Conservation (phyloP, 2,888 invertebrate genomes). For the Cerceris ruficornis region DNA sequence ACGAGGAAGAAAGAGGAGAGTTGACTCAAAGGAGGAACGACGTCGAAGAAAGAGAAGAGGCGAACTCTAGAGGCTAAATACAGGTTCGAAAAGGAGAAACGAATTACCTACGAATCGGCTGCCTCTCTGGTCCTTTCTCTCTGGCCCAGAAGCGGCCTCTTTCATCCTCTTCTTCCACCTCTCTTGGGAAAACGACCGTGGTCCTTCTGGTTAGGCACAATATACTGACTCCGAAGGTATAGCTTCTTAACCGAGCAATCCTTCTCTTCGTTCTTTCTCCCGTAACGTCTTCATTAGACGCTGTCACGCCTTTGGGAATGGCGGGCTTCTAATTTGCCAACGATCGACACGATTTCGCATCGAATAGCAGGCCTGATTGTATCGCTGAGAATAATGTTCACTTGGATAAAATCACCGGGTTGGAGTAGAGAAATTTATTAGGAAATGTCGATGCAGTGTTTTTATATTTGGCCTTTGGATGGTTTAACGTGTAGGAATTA, state of each 20-base stretch:
- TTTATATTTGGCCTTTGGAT: no score
- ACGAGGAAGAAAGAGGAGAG: not conserved
- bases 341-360: slow-evolving; percentile 65
- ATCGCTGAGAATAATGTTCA: no score
- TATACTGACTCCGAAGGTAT: slow-evolving; percentile 43
- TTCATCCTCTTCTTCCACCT: slow-evolving; percentile 68
- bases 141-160: slow-evolving; percentile 59
- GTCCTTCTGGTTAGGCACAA: slow-evolving; percentile 41
- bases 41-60: not conserved
- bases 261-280: slow-evolving; percentile 31
- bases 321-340: slow-evolving; percentile 68
- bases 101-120: slow-evolving; percentile 69
- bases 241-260: slow-evolving; percentile 26
- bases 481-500: slow-evolving; percentile 13
- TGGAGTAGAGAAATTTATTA: no score
- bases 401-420: no score
- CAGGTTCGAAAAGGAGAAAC: slow-evolving; percentile 70
- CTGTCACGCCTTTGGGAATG: slow-evolving; percentile 56
- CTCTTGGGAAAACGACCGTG: slow-evolving; percentile 65
- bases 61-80: slow-evolving; percentile 56
- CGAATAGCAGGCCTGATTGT: slow-evolving; percentile 38
- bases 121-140: slow-evolving; percentile 39
- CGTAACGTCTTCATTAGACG: slow-evolving; percentile 66
- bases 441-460: no score
- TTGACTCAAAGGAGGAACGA: slow-evolving; percentile 7